These are phyloP conservation scores for Drosophila yakuba DNA, from an alignment of 1,140 invertebrate species.

Conservation along the genomic window DNA sequence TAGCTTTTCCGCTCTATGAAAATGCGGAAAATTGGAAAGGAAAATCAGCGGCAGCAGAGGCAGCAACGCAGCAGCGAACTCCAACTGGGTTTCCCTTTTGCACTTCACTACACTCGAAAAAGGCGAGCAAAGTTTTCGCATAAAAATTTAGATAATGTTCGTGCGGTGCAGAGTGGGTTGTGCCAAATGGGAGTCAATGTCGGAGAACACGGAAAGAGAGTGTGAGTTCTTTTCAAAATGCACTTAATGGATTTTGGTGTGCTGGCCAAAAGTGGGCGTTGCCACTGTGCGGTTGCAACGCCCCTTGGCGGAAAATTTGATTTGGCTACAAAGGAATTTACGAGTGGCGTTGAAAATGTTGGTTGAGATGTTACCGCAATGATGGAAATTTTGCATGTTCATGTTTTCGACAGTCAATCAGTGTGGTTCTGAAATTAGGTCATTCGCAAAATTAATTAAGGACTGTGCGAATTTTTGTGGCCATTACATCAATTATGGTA, in stretches of 20 bases:
- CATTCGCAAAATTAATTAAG: slow-evolving; percentile 3
- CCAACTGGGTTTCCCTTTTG: slow-evolving; percentile 59
- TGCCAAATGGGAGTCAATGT: neutral
- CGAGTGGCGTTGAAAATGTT: slow-evolving; percentile 6
- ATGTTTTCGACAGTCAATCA: slow-evolving; percentile 9
- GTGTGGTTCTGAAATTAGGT: neutral
- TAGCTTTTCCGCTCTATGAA: neutral
- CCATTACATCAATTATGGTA: neutral
- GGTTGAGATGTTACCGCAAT: slow-evolving; percentile 9
- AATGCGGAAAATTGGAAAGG: slow-evolving; percentile 14
- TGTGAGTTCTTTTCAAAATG: slow-evolving; percentile 25
- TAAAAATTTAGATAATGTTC: slow-evolving; percentile 79
- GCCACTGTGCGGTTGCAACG: slow-evolving; percentile 26
- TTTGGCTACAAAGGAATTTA: slow-evolving; percentile 42
- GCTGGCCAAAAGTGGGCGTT: slow-evolving; percentile 45
- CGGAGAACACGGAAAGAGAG: neutral
- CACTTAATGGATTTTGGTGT: slow-evolving; percentile 49
- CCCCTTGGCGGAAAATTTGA: slow-evolving; percentile 31
- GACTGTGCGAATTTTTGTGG: neutral
- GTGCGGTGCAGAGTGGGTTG: neutral
- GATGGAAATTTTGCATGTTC: slow-evolving; percentile 26
- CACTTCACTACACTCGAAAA: slow-evolving; percentile 64
- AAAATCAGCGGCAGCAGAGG: slow-evolving; percentile 2
- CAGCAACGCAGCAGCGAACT: slow-evolving; percentile 1
- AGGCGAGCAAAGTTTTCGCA: slow-evolving; percentile 68